Conservation (phyloP, 2,888 invertebrate species). For the Leptinotarsa tumamoca region DNA sequence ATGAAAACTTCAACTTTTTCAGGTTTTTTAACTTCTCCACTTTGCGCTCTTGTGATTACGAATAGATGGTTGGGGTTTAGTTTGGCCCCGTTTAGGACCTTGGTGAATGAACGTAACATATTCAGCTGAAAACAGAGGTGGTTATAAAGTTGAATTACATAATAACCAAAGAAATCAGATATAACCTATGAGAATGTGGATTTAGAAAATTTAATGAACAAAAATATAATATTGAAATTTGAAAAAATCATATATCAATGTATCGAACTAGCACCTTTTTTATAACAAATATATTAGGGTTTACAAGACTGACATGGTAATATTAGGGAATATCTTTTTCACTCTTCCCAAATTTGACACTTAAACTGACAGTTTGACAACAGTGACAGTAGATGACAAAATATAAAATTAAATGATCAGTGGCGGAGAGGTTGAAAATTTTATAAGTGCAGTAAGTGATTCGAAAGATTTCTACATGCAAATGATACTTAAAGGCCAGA, state of each 20-base stretch:
- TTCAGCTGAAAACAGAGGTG: slow-evolving; percentile 32
- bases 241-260: not conserved
- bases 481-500: no score
- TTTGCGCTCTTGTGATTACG: slow-evolving; percentile 53
- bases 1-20: slow-evolving; percentile 95
- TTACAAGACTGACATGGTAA: not conserved
- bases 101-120: slow-evolving; percentile 82
- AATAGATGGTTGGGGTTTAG: slow-evolving; percentile 59
- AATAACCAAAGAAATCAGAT: slow-evolving; percentile 4
- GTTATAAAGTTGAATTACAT: slow-evolving; percentile 4
- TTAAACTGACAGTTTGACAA: not conserved
- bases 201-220: no score
- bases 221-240: not conserved
- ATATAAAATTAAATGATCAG: no score
- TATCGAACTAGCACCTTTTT: not conserved
- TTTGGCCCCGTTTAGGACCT: slow-evolving; percentile 70
- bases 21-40: slow-evolving; percentile 60
- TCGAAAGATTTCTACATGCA: no score
- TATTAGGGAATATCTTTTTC: no score
- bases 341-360: not conserved
- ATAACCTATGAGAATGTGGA: slow-evolving; percentile 3
- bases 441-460: no score
- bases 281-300: not conserved
- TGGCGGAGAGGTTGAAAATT: no score
- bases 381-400: no score